Evolutionary conservation across 2,113 vertebrate species (phyloP).

Genomic region (Australoheros scitulus): DNA sequence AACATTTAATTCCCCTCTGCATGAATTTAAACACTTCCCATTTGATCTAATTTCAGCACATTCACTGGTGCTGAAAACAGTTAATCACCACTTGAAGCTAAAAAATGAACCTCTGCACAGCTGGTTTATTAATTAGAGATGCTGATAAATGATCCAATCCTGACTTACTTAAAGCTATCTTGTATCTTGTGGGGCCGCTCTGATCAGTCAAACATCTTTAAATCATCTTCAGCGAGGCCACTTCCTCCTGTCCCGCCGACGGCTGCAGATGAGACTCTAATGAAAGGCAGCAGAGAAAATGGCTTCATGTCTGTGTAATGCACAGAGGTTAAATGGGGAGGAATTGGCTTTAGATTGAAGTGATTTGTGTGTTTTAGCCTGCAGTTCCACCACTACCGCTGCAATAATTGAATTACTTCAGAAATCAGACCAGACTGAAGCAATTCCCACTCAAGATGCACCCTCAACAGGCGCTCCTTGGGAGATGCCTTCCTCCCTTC

Average conservation of each 20-base stretch:
- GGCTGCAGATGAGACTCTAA: slow-evolving; percentile 60
- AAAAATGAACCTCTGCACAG: background rate
- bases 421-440: slow-evolving; percentile 52
- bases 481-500: slow-evolving; percentile 53
- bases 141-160: background rate
- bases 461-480: slow-evolving; percentile 15
- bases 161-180: background rate
- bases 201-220: slow-evolving; percentile 3
- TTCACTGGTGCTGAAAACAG: background rate
- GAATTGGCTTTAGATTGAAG: slow-evolving; percentile 69
- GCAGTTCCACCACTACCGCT: slow-evolving; percentile 45
- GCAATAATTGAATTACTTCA: slow-evolving; percentile 72
- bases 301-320: slow-evolving; percentile 45
- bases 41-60: slow-evolving; percentile 2
- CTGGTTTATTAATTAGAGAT: slow-evolving; percentile 5
- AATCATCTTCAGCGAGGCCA: slow-evolving; percentile 25
- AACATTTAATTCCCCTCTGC: background rate
- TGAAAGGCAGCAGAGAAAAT: slow-evolving; percentile 51
- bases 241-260: slow-evolving; percentile 25
- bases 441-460: slow-evolving; percentile 25
- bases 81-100: background rate
- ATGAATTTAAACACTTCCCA: background rate
- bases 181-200: background rate
- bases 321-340: slow-evolving; percentile 64
- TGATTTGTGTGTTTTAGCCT: slow-evolving; percentile 72